Evolutionary conservation across 2,888 invertebrate species (phyloP), one percentile per base, ranked within the genome.

Genomic region (Nomada ferruginata): DNA sequence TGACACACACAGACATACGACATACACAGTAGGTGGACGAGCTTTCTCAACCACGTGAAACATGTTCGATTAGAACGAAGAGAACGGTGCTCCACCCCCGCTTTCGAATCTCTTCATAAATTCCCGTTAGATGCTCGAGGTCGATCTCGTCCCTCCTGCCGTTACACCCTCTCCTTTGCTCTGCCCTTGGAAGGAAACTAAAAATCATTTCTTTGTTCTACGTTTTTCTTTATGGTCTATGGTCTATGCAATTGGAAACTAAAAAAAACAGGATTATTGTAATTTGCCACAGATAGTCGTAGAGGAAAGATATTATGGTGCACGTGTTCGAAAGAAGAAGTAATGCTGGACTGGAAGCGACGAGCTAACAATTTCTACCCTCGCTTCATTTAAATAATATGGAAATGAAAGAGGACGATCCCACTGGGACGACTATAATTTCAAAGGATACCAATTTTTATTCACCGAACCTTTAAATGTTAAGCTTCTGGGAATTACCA

Each of bases 1-100:
- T 85, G 86, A 89, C 71, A 70, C 59, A 9, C n/a, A n/a, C n/a
- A n/a, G n/a, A n/a, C n/a, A n/a, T n/a, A n/a, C 87, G 84, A 78
- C 79, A 23, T 15, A 23, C 59, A 10, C 70, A 57, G 60, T 60
- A 72, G 52, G 57, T 74, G 68, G 77, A 76, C 66, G 71, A 63
- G 70, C 57, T 81, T 87, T 72, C 70, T 72, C 59, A 64, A 73
- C 71, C 47, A 64, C 57, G 79, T 47, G 70, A 65, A 75, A 74
- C 68, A 57, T 26, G 55, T 79, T 84, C 85, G 79, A 86, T 87
- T 76, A 74, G 75, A 63, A 55, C 57, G 53, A 47, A 20, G 5
- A 2, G 52, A 57, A 73, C 53, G 42, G 18, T 57, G 66, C 75
- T 76, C 64, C 52, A 29, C 80, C 71, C 57, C n/a, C 20, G 20